A percentile compares a stretch with the other conserved stretches of the same genome.
Conservation (phyloP, 2,113 vertebrate genomes). For the Pontoporia blainvillei region DNA sequence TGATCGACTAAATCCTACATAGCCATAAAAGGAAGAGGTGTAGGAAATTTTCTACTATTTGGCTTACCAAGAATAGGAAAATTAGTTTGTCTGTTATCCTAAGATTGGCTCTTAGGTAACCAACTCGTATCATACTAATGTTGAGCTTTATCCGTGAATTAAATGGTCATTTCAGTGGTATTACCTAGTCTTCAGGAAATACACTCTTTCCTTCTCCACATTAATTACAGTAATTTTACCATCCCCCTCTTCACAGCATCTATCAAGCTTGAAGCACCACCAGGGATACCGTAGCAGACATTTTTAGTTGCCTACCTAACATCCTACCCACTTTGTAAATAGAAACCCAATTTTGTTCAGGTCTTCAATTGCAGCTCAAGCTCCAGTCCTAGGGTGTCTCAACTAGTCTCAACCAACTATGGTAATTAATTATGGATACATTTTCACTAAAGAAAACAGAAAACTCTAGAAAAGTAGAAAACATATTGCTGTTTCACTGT, state of each 20-base stretch:
- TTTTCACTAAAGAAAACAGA: neutral
- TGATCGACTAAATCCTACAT: neutral
- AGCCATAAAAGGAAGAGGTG: neutral
- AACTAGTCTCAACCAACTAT: neutral
- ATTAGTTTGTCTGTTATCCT: neutral
- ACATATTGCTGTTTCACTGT: neutral
- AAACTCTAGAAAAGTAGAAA: neutral
- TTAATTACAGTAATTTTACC: neutral
- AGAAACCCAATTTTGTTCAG: neutral
- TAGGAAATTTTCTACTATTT: neutral
- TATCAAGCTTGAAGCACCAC: neutral
- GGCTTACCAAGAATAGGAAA: neutral
- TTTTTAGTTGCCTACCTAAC: neutral
- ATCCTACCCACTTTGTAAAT: neutral
- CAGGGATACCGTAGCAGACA: neutral
- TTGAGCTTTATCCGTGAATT: neutral
- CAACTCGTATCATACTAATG: neutral
- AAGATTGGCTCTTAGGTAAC: neutral
- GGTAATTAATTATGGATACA: neutral
- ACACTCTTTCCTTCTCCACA: neutral
- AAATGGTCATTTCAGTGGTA: neutral
- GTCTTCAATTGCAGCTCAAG: neutral
- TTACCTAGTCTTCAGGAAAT: neutral
- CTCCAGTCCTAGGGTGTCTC: neutral
- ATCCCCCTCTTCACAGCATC: neutral